A percentile compares a stretch with the other conserved stretches of the same genome.
phyloP scores from a whole-genome alignment of 2,888 invertebrate species.

The Campoplex nolae region DNA sequence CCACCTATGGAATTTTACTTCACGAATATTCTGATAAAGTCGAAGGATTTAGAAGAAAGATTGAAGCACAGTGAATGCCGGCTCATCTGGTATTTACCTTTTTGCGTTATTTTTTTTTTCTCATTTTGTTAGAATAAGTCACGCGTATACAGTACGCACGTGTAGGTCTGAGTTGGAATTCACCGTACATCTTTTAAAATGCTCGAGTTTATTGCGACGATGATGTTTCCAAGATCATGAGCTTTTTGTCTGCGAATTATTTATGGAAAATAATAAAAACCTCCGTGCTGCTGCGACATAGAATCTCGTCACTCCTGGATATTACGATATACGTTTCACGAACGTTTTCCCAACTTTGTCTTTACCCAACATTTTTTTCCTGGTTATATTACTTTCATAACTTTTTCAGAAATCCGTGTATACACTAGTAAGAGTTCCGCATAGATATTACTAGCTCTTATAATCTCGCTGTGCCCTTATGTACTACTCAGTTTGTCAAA shows the following conservation, averaged over 20 bases:
- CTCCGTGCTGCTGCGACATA: not conserved
- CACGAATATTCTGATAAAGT: constrained; percentile 40
- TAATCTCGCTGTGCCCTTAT: not conserved
- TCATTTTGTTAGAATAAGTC: constrained; percentile 39
- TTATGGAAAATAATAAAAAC: constrained; percentile 19
- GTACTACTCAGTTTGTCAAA: not conserved
- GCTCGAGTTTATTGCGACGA: not conserved
- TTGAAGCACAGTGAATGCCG: not conserved
- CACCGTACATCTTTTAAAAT: not conserved
- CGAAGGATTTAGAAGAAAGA: not conserved
- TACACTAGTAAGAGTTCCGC: not conserved
- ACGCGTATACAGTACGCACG: constrained; percentile 5
- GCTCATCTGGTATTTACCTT: constrained; percentile 51
- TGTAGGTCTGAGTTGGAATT: not conserved
- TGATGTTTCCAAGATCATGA: not conserved
- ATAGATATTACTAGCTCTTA: not conserved
- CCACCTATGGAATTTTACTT: constrained; percentile 6
- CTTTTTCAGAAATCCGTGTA: not conserved
- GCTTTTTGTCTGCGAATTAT: not conserved
- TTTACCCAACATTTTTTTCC: not conserved
- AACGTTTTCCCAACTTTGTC: not conserved
- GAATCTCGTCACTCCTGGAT: not conserved
- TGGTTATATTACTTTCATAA: not conserved
- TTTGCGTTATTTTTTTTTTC: constrained; percentile 43
- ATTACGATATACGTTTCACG: not conserved